These are phyloP conservation scores for Glossosoma conforme DNA, from an alignment of 1,140 invertebrate species.

Conservation along the genomic window DNA sequence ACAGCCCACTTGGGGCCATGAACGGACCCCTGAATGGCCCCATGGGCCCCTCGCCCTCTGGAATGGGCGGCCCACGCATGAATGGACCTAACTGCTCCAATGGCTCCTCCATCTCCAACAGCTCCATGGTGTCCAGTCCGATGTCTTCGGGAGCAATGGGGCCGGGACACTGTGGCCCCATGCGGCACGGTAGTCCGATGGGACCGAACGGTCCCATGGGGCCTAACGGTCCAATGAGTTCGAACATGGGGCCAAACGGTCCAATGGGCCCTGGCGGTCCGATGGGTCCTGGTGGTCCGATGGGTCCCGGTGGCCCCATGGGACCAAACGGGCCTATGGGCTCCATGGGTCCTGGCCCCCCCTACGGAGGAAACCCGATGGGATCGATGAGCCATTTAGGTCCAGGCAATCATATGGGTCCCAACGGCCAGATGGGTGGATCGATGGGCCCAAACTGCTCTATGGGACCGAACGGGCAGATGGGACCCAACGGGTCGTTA, in stretches of 20 bases:
- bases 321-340: constrained; percentile 48
- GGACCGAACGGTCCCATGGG: constrained; percentile 39
- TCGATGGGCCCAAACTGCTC: constrained; percentile 35
- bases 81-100: constrained; percentile 50
- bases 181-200: constrained; percentile 51
- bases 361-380: constrained; percentile 44
- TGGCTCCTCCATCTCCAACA: constrained; percentile 46
- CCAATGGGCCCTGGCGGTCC: constrained; percentile 51
- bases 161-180: constrained; percentile 48
- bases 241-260: constrained; percentile 43
- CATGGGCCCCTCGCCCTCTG: constrained; percentile 48
- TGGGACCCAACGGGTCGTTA: constrained; percentile 42
- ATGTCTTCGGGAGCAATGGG: constrained; percentile 47
- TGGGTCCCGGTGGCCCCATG: constrained; percentile 43
- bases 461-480: constrained; percentile 31
- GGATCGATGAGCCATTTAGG: constrained; percentile 41
- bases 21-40: constrained; percentile 52
- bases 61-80: constrained; percentile 50
- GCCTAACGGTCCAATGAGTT: constrained; percentile 38
- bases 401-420: constrained; percentile 42
- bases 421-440: constrained; percentile 45
- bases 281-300: constrained; percentile 35
- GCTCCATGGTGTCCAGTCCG: constrained; percentile 48
- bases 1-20: constrained; percentile 49
- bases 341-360: constrained; percentile 47